Conservation (phyloP, 2,888 invertebrate genomes). For the Eurytoma californica region DNA sequence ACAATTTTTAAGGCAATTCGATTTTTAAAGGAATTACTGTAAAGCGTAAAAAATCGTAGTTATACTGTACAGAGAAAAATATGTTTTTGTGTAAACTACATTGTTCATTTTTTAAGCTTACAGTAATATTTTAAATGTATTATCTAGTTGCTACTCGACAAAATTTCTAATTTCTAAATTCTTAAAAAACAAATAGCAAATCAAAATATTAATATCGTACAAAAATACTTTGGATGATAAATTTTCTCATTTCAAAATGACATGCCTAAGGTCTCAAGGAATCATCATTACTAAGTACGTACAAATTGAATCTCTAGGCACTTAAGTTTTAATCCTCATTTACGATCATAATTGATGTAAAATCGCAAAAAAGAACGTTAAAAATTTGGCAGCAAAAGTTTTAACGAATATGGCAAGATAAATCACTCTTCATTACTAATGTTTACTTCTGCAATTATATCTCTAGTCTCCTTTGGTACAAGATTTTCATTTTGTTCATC, state of each 20-base stretch:
- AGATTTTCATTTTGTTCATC: conserved; percentile 64
- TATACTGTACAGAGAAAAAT: no score
- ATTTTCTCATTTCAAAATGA: neutral
- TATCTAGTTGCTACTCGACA: no score
- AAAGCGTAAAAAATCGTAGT: no score
- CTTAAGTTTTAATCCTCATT: conserved; percentile 21
- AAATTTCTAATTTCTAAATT: no score
- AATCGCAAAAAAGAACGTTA: conserved; percentile 20
- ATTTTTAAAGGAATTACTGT: no score
- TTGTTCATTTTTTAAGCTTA: no score
- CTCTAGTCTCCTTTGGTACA: conserved; percentile 39
- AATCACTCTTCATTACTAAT: conserved; percentile 32
- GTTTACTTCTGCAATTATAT: conserved; percentile 8
- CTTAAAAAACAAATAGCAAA: no score
- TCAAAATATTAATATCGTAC: no score
- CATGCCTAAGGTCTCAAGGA: conserved; percentile 8
- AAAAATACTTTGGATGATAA: no score
- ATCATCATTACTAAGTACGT: conserved; percentile 9
- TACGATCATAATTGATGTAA: neutral
- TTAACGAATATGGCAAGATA: conserved; percentile 21
- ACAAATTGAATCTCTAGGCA: conserved; percentile 40
- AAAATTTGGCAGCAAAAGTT: conserved; percentile 13
- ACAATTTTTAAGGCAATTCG: neutral
- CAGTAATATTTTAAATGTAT: no score
- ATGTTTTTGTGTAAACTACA: no score